Evolutionary conservation across 2,797 vertebrate genomes (phyloP).

Genomic region (Cuculus canorus): DNA sequence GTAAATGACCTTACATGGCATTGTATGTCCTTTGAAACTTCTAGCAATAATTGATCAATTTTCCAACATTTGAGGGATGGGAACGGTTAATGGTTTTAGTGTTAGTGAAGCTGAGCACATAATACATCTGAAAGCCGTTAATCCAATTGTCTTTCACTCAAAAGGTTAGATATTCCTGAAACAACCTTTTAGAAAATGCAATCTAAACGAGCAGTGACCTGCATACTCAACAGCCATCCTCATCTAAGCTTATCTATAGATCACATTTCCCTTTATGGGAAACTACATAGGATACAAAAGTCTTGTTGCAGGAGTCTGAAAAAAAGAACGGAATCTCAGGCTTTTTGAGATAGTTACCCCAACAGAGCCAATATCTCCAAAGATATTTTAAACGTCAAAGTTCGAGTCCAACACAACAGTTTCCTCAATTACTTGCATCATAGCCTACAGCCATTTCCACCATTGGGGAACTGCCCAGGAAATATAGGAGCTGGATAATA

Average conservation of each 20-base stretch:
- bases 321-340: neutral
- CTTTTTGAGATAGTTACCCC: rapidly evolving
- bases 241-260: rapidly evolving
- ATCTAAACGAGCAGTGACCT: neutral
- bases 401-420: neutral
- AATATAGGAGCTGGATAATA: neutral
- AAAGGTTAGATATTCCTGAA: neutral
- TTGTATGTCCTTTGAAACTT: neutral
- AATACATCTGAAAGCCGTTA: neutral
- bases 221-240: neutral
- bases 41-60: neutral
- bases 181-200: neutral
- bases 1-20: neutral
- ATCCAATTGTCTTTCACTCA: conserved; percentile 16
- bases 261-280: neutral
- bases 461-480: neutral
- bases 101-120: neutral
- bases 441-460: neutral
- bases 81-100: neutral
- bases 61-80: neutral
- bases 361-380: neutral
- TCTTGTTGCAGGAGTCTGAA: neutral
- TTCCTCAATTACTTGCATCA: neutral
- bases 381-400: neutral
- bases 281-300: neutral